Conservation (phyloP, 1,140 invertebrate genomes). For the Ladona fulva region DNA sequence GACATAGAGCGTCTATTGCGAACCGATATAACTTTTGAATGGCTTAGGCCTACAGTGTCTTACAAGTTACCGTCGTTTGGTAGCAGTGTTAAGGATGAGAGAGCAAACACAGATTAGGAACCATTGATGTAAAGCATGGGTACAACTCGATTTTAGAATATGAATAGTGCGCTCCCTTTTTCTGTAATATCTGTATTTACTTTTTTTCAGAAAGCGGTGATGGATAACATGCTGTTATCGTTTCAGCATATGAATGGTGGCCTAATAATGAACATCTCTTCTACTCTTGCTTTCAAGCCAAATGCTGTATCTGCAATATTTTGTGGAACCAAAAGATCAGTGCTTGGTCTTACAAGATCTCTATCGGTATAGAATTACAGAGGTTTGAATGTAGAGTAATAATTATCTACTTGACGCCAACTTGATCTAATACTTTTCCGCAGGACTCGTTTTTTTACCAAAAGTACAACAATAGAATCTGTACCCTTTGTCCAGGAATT, state of each 20-base stretch:
- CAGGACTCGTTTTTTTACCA: not conserved
- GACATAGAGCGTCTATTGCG: too few relatives aligned
- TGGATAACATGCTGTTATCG: not conserved
- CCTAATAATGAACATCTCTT: not conserved
- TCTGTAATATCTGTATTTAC: too few relatives aligned
- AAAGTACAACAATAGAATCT: not conserved
- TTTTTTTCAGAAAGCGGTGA: too few relatives aligned
- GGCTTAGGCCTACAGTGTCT: too few relatives aligned
- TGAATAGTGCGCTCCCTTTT: too few relatives aligned
- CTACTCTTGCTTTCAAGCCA: not conserved
- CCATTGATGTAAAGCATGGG: too few relatives aligned
- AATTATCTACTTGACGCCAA: not conserved
- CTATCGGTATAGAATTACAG: not conserved
- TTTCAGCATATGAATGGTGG: not conserved
- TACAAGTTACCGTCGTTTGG: too few relatives aligned
- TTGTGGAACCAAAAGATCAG: not conserved
- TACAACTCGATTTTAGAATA: too few relatives aligned
- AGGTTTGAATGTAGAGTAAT: not conserved
- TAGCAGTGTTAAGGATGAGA: too few relatives aligned
- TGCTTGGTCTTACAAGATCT: not conserved
- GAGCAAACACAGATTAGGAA: too few relatives aligned
- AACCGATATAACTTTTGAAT: too few relatives aligned
- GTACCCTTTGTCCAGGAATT: not conserved
- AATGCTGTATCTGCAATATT: not conserved
- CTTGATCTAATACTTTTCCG: not conserved